These are phyloP conservation scores for Catharus bicknelli DNA, from an alignment of 2,113 vertebrate genomes.

Conservation along the genomic window DNA sequence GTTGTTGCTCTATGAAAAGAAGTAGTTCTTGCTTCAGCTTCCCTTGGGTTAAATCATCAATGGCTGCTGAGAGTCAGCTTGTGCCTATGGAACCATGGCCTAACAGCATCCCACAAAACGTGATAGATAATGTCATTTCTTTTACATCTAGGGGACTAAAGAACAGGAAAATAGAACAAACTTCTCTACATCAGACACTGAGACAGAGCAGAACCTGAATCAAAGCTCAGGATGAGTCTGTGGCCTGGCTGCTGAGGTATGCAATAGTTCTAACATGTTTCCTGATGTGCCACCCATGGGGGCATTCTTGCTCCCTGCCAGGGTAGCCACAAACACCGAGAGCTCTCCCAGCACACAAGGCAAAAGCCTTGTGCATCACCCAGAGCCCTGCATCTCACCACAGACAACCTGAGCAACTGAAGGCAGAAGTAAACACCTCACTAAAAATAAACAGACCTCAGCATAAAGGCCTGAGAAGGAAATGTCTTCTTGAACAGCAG, in stretches of 20 bases:
- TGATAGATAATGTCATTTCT: neutral
- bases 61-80: neutral
- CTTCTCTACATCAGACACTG: neutral
- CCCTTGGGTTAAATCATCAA: neutral
- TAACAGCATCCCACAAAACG: neutral
- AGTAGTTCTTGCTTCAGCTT: neutral
- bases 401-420: neutral
- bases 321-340: neutral
- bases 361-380: neutral
- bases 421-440: neutral
- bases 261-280: neutral
- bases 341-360: neutral
- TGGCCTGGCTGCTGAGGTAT: neutral
- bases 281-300: fast-evolving
- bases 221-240: fast-evolving
- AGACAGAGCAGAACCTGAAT: neutral
- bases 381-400: neutral
- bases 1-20: neutral
- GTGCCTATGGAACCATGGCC: fast-evolving
- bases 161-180: neutral
- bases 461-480: neutral
- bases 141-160: neutral
- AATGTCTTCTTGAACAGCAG: fast-evolving
- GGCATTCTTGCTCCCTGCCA: fast-evolving
- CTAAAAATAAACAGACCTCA: neutral